Evolutionary conservation across 2,113 vertebrate species (phyloP).

Genomic region (Bubo blakistoni): DNA sequence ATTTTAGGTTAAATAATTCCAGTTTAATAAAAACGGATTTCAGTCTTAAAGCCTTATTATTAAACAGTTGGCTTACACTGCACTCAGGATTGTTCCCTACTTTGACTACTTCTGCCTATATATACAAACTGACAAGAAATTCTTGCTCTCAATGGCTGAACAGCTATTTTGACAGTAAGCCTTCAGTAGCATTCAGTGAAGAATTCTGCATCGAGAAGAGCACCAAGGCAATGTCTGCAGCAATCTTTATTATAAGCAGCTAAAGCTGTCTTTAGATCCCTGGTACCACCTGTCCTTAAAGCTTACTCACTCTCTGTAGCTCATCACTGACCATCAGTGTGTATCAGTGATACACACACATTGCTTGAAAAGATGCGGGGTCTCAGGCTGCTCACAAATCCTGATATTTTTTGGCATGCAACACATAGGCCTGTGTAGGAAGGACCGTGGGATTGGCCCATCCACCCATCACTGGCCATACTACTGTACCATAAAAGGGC

Average conservation of each 20-base stretch:
- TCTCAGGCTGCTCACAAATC: neutral
- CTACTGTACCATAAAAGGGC: neutral
- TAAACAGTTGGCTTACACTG: neutral
- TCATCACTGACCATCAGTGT: neutral
- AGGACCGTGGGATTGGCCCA: neutral
- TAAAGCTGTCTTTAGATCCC: neutral
- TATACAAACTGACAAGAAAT: neutral
- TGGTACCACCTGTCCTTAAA: neutral
- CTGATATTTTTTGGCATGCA: neutral
- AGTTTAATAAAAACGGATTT: neutral
- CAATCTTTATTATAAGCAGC: neutral
- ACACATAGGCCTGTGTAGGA: neutral
- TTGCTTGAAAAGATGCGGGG: neutral
- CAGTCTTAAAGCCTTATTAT: neutral
- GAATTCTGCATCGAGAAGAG: neutral
- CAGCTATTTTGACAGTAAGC: neutral
- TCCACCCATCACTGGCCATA: too few relatives aligned
- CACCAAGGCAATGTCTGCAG: neutral
- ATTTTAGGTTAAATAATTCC: neutral
- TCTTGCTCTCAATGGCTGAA: neutral
- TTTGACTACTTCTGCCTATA: neutral
- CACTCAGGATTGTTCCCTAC: neutral
- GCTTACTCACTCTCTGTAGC: neutral
- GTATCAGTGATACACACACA: rapidly evolving
- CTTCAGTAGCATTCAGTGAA: neutral